Evolutionary conservation across 2,797 vertebrate species (phyloP), one percentile per base, ranked within the genome.

Genomic region (Brachymystax lenok): DNA sequence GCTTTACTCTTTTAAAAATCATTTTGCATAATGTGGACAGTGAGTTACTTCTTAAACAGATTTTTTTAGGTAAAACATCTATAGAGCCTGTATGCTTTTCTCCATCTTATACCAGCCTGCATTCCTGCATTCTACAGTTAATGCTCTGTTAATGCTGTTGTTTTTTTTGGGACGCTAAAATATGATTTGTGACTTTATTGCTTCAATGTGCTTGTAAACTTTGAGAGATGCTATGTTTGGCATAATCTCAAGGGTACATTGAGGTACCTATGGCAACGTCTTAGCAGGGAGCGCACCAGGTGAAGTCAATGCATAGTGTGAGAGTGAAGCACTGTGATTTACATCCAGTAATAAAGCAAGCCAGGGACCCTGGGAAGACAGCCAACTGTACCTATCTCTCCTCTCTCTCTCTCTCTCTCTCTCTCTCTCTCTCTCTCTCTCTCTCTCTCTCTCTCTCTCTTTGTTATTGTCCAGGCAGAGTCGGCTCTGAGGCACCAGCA

Each of bases 401-500:
- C 46, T 24, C 28, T 54, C 66, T n/a, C 69, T n/a, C 69, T 28
- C 16, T 64, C 69, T 54, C 51, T 71, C 70, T 50, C 50, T 79
- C 64, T 72, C 63, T 54, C 61, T 61, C 50, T n/a, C 54, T 24
- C 63, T 5, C 28, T 54, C 24, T 21, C 56, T 50, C 69, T 72
- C 16, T 51, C 35, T 69, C 75, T 74, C 46, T 52, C 67, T 67
- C 73, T 70, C 46, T 35, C 17, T 71, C 68, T 30, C 6, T 13
- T 3, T 28, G 1, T 14, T 61, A 59, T 83, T 33, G 21, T 88
- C 69, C 89, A 95, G 94, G 90, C 93, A 64, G 95, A 95, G 56
- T 89, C 93, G 2, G 81, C 88, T 6, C 90, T 90, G 78, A 93
- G 94, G 84, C 94, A 93, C 82, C 94, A 94, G 82, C 59, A 63